Conservation (phyloP, 2,888 invertebrate genomes). For the Diloba caeruleocephala region DNA sequence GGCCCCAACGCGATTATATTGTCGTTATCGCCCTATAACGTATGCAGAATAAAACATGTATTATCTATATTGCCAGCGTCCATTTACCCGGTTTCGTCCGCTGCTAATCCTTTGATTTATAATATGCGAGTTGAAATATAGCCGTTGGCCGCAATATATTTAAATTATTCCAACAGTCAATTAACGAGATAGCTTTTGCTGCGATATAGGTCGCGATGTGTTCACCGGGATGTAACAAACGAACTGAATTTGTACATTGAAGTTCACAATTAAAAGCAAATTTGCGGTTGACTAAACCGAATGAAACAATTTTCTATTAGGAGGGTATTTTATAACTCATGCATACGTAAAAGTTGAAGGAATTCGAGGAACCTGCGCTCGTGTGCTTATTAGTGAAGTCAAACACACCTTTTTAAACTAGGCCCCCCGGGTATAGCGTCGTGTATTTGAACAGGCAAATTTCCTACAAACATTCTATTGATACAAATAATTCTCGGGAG, state of each 20-base stretch:
- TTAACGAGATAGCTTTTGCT: slow-evolving; percentile 85
- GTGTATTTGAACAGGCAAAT: slow-evolving; percentile 79
- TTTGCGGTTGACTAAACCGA: slow-evolving; percentile 55
- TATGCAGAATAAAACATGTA: slow-evolving; percentile 87
- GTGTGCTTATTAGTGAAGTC: slow-evolving; percentile 85
- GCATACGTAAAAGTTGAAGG: slow-evolving; percentile 65
- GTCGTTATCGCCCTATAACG: slow-evolving; percentile 87
- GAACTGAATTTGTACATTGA: slow-evolving; percentile 58
- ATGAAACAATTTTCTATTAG: slow-evolving; percentile 58
- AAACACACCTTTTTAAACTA: slow-evolving; percentile 86
- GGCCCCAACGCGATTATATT: slow-evolving; percentile 78
- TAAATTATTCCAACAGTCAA: slow-evolving; percentile 87
- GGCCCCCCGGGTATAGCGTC: slow-evolving; percentile 68
- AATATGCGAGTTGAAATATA: slow-evolving; percentile 82
- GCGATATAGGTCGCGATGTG: slow-evolving; percentile 67
- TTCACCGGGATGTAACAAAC: slow-evolving; percentile 62
- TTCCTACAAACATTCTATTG: slow-evolving; percentile 83
- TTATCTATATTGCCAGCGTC: slow-evolving; percentile 85
- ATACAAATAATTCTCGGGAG: slow-evolving; percentile 82
- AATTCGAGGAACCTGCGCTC: slow-evolving; percentile 63
- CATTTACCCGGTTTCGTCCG: slow-evolving; percentile 78
- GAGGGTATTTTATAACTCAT: slow-evolving; percentile 57
- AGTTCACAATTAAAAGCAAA: slow-evolving; percentile 57
- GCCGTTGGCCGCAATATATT: slow-evolving; percentile 84
- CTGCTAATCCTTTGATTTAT: slow-evolving; percentile 88